Percentiles rank a stretch among this genome's conserved stretches.
Conservation (phyloP, 2,888 invertebrate species). For the Villa cingulata region DNA sequence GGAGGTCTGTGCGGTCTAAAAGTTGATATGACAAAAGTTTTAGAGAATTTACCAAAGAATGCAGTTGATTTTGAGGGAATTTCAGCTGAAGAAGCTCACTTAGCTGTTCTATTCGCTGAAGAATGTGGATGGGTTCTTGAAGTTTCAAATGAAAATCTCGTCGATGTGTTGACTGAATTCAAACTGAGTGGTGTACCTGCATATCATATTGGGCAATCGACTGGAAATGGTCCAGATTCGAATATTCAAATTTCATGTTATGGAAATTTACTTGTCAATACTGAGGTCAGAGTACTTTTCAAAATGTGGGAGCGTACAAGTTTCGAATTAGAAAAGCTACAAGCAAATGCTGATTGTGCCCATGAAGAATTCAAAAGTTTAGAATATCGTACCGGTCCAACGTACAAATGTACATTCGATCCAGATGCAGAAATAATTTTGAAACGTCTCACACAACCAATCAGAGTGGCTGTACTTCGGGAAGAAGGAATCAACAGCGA, state of each 20-base stretch:
- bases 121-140: slow-evolving; percentile 79
- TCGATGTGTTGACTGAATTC: slow-evolving; percentile 48
- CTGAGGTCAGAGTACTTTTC: slow-evolving; percentile 52
- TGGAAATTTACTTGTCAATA: slow-evolving; percentile 39
- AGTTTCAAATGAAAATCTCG: slow-evolving; percentile 42
- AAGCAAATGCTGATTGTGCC: slow-evolving; percentile 68
- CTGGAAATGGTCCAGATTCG: slow-evolving; percentile 49
- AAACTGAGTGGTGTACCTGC: slow-evolving; percentile 46
- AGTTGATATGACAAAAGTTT: slow-evolving; percentile 44
- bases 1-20: slow-evolving; percentile 73
- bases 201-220: slow-evolving; percentile 52
- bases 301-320: slow-evolving; percentile 94
- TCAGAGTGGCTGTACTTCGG: slow-evolving; percentile 78
- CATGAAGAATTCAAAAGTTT: slow-evolving; percentile 63
- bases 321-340: slow-evolving; percentile 72
- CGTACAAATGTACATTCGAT: slow-evolving; percentile 58
- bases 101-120: slow-evolving; percentile 67
- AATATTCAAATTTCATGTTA: slow-evolving; percentile 19
- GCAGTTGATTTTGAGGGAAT: slow-evolving; percentile 19
- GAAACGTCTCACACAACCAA: slow-evolving; percentile 32
- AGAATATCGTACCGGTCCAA: slow-evolving; percentile 51
- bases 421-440: slow-evolving; percentile 42
- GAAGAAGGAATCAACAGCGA: slow-evolving; percentile 95
- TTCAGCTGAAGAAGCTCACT: slow-evolving; percentile 37
- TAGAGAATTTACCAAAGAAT: slow-evolving; percentile 15